Conservation (phyloP, 2,797 vertebrate genomes). For the Poecilia gillii region DNA sequence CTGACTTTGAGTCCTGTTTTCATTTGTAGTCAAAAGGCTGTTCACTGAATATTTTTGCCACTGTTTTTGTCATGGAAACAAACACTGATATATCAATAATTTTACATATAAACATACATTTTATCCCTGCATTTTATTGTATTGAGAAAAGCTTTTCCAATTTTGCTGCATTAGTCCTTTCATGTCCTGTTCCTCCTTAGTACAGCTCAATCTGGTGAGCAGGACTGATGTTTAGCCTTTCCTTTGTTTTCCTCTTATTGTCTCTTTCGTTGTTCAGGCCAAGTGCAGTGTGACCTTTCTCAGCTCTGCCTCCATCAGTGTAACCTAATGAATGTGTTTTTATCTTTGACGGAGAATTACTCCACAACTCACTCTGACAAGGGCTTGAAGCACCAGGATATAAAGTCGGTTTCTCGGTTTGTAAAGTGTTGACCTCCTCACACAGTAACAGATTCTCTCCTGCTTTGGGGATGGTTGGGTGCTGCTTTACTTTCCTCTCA, state of each 20-base stretch:
- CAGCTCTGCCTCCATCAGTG: conserved; percentile 53
- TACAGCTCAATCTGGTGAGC: conserved; percentile 1
- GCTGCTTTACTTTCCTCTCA: neutral
- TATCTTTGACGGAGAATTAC: neutral
- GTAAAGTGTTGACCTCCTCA: neutral
- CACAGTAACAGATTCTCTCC: neutral
- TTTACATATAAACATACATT: neutral
- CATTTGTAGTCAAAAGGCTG: neutral
- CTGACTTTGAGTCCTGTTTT: neutral
- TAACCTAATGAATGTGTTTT: conserved; percentile 41
- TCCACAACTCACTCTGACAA: neutral
- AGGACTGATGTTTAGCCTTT: conserved; percentile 4
- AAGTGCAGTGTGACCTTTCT: conserved; percentile 77
- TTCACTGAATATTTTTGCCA: neutral
- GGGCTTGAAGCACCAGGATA: neutral
- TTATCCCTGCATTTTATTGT: neutral
- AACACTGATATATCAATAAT: neutral
- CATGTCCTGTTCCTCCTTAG: neutral
- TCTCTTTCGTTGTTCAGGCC: conserved; percentile 56
- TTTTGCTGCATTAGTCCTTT: conserved; percentile 2
- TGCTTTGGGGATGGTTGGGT: too few relatives aligned
- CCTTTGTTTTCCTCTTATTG: conserved; percentile 31
- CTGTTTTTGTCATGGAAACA: neutral
- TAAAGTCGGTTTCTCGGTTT: neutral
- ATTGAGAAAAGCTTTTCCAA: neutral